Base-by-base conservation (phyloP, 2,888 invertebrate species). In the Teinopalpus imperialis region DNA sequence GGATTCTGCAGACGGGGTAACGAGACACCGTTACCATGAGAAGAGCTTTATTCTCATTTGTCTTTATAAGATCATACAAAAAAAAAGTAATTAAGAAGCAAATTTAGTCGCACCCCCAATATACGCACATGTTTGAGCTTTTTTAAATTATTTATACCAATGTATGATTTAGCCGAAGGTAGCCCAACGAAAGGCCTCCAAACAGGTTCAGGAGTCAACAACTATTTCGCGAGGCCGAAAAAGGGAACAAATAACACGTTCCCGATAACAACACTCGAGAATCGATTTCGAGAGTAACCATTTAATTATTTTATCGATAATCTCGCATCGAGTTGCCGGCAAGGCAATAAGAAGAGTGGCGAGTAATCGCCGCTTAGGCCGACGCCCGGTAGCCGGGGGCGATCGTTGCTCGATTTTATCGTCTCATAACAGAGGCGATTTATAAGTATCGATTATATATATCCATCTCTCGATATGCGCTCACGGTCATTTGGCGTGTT, bases 301-400 rank as follows among this genome's bases (percentile, higher is more conserved):
- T 88, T 88, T 88, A 88, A 88, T 88, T 88, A 88, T 88, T 87
- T 87, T 83, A 88, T 88, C 88, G 88, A 85, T 88, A 87, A 88
- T 88, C 87, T 88, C 68, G 81, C 81, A 78, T 82, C 80, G 74
- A 67, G 70, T 63, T 69, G 71, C 71, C 71, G 69, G 73, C 56
- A 66, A 74, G 67, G 72, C 74, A 86, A 86, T 74, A 86, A 86
- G 75, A 85, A 57, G 73, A 82, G 77, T 56, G 63, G 59, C 61
- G 70, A 78, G 86, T 87, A 87, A 87, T 87, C 85, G 86, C 81
- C 86, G 86, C 87, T 87, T 81, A 83, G 81, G 63, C 65, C 76
- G 75, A 79, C 82, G 86, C 86, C 83, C 87, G 78, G 87, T 87
- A 87, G 87, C 87, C 87, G 81, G 63, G 79, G 87, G 87, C 87